These are phyloP conservation scores for Ptychodera flava DNA, from an alignment of 35 echinoderm and acorn worm species.

Conservation along the genomic window DNA sequence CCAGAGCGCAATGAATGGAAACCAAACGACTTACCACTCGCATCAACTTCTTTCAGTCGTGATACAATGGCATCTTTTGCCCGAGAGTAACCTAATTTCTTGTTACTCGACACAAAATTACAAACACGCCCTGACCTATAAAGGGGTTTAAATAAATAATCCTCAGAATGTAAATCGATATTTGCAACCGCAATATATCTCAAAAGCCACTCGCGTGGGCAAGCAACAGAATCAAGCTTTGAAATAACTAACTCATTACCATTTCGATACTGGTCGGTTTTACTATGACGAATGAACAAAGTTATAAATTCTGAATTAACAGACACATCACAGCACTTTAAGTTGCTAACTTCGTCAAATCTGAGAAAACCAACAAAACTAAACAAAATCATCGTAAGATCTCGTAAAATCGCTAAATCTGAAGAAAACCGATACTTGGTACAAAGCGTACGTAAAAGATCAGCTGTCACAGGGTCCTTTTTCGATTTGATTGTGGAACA, in stretches of 20 bases:
- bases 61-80: neutral
- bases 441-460: no score
- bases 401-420: neutral
- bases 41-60: neutral
- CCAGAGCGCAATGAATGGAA: conserved; percentile 11
- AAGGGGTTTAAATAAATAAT: conserved; percentile 3
- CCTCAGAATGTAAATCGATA: conserved; percentile 4
- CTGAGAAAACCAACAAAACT: conserved; percentile 23
- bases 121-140: neutral
- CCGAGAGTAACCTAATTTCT: neutral
- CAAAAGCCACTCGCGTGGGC: neutral
- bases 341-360: conserved; percentile 5
- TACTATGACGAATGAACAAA: neutral
- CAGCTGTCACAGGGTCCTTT: no score
- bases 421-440: neutral
- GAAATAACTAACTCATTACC: neutral
- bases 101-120: neutral
- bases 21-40: neutral
- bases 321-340: neutral
- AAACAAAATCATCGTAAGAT: conserved; percentile 6
- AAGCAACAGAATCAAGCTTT: neutral
- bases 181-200: conserved; percentile 5
- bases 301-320: neutral
- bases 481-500: no score
- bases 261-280: conserved; percentile 18